Evolutionary conservation across 1,140 invertebrate species (phyloP).

Genomic region (Trissolcus basalis): DNA sequence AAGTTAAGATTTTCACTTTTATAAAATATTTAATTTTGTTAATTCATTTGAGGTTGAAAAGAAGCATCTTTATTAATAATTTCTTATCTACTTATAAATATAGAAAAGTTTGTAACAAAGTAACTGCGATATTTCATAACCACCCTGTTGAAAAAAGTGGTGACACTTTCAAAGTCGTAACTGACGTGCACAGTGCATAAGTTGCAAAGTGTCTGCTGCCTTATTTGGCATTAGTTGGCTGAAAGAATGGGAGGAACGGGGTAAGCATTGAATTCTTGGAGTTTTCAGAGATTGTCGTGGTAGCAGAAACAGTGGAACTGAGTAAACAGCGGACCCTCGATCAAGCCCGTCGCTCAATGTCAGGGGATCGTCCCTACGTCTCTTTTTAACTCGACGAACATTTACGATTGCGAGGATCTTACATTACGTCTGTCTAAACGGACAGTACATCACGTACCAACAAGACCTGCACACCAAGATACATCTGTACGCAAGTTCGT

Average conservation of each 20-base stretch:
- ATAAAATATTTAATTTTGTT: too few species aligned
- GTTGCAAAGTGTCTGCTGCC: conserved; percentile 57
- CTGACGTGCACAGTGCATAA: conserved; percentile 45
- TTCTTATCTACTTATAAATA: too few species aligned
- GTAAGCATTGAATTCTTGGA: conserved; percentile 67
- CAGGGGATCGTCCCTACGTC: conserved; percentile 67
- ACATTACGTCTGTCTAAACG: conserved; percentile 61
- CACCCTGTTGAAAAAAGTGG: conserved; percentile 20
- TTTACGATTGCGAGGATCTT: conserved; percentile 54
- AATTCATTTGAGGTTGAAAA: too few species aligned
- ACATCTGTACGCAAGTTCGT: conserved; percentile 51
- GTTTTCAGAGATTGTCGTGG: conserved; percentile 61
- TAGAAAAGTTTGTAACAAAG: conserved; percentile 7
- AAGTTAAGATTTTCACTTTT: too few species aligned
- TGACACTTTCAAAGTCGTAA: conserved; percentile 46
- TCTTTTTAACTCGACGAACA: conserved; percentile 67
- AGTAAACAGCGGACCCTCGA: conserved; percentile 62
- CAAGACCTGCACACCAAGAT: conserved; percentile 50
- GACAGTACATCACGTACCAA: conserved; percentile 59
- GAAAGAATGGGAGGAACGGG: conserved; percentile 60
- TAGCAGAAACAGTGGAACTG: conserved; percentile 54
- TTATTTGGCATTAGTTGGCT: conserved; percentile 64
- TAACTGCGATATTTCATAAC: conserved; percentile 36
- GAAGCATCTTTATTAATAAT: too few species aligned
- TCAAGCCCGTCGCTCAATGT: conserved; percentile 68